Base-by-base conservation (phyloP, 2,113 vertebrate genomes). In the Cygnus buccinator region DNA sequence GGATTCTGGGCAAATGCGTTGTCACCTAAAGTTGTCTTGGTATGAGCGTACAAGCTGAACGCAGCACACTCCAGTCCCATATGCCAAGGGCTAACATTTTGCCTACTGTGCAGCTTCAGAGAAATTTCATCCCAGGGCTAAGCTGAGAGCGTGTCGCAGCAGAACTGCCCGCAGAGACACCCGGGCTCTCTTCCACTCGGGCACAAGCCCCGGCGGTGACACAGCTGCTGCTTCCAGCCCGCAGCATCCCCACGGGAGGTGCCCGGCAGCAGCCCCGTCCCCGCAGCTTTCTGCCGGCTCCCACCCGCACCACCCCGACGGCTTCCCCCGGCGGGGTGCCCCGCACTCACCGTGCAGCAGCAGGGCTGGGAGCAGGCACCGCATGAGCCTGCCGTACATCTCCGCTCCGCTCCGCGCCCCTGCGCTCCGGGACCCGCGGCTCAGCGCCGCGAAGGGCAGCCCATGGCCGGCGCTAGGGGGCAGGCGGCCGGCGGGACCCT, bases 291-390 rank as follows among this genome's bases (percentile, higher is more conserved):
- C 46, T 11, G 46, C 46, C 46, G 46, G 46, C 46, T 22, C 46
- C 46, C 46, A 48, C 46, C 46, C 46, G 20, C 46, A 11, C 46
- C 46, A 22, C 46, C 20, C 46, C 46, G 46, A 48, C 46, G 46
- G 20, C 46, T 21, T 48, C 46, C 46, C 46, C 46, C 20, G 21
- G 46, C 20, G 46, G 46, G 46, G 11, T 22, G 20, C 46, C 46
- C 39, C 23, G 29, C 84, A 97, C 98, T 98, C 96, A 98, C 98
- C 98, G 62, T 97, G 97, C 84, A 98, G 96, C 90, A 98, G 95
- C 91, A 97, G 97, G 97, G 97, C 98, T 88, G 96, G 97, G 96
- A 97, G 94, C 94, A 98, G 97, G 97, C 94, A 97, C 15, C 93
- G 54, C 39, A 98, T 17, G 35, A 97, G 94, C 85, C 87, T 66